Evolutionary conservation across 2,797 vertebrate species (phyloP).

Genomic region (Acanthurus leucopareius): DNA sequence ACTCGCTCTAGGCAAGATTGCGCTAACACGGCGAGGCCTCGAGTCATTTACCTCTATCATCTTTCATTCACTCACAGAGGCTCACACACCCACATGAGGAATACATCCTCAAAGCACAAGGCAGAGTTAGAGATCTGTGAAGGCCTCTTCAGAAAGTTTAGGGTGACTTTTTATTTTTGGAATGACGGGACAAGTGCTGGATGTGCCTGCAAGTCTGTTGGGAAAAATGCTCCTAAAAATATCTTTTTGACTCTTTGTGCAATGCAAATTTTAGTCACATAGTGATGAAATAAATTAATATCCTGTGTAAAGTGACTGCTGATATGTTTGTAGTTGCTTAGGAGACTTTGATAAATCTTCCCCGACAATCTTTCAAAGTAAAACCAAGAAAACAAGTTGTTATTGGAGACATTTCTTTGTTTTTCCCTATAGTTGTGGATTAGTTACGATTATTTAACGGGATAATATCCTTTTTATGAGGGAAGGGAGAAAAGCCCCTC

Average conservation of each 20-base stretch:
- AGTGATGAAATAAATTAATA: slow-evolving; percentile 45
- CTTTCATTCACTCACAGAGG: slow-evolving; percentile 29
- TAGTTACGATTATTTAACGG: slow-evolving; percentile 81
- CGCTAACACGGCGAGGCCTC: slow-evolving; percentile 40
- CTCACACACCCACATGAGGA: slow-evolving; percentile 11
- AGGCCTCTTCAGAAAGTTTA: slow-evolving; percentile 33
- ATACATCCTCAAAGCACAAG: slow-evolving; percentile 34
- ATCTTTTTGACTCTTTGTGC: slow-evolving; percentile 39
- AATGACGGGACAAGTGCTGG: slow-evolving; percentile 26
- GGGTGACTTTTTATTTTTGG: slow-evolving; percentile 60
- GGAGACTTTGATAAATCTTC: slow-evolving; percentile 39
- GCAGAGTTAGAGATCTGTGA: slow-evolving; percentile 34
- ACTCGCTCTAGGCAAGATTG: slow-evolving; percentile 49
- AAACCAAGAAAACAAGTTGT: slow-evolving; percentile 35
- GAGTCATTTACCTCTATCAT: slow-evolving; percentile 26
- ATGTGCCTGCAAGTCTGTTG: slow-evolving; percentile 40
- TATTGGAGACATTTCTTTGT: slow-evolving; percentile 50
- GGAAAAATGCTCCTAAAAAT: slow-evolving; percentile 54
- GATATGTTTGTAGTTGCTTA: slow-evolving; percentile 27
- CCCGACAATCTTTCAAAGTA: slow-evolving; percentile 36
- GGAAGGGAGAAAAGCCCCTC: slow-evolving; percentile 26
- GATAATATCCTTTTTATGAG: slow-evolving; percentile 84
- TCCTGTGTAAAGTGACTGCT: slow-evolving; percentile 17
- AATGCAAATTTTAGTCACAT: slow-evolving; percentile 30
- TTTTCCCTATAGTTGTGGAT: slow-evolving; percentile 63